Base-by-base conservation (phyloP, 2,113 vertebrate species). In the Atherinomorus stipes region DNA sequence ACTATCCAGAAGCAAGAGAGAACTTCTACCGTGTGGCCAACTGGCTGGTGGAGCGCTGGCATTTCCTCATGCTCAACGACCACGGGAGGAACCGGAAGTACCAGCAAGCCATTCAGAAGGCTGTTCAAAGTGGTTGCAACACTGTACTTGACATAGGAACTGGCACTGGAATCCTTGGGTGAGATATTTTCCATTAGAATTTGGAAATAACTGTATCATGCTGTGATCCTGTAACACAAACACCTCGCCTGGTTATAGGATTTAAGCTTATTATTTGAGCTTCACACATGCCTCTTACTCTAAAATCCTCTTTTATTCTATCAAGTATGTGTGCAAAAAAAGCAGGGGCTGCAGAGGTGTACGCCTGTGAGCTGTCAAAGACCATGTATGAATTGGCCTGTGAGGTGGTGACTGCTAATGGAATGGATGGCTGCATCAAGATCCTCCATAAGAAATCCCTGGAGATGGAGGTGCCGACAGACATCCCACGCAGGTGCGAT, bases 11-110 rank as follows among this genome's bases (percentile, higher is more conserved):
- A 31, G 98, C 98, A 34, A 98, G 93, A 83, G 98, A 99, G 91
- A 99, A 99, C 85, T 99, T 99, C 84, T 96, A 98, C 83, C 95
- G 97, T 0, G 96, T 98, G 76, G 97, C 97, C 2, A 99, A 99
- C 93, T 99, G 98, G 97, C 91, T 99, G 79, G 97, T 99, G 76
- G 98, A 99, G 71, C 96, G 98, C 59, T 99, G 98, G 98, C 98
- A 99, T 81, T 99, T 98, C 90, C 89, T 98, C 25, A 99, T 99
- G 98, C 97, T 99, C 62, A 99, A 99, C 0, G 98, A 99, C 81
- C 90, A 75, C n/a, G 93, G 85, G 56, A 95, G 97, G 82, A 99
- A 99, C 83, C 87, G 79, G n/a, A 91, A 95, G 64, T 99, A 98
- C 85, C 94, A 96, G 19, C 93, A 93, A 75, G 98, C 98, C 34